These are phyloP conservation scores for Meloe dianella DNA, from an alignment of 2,888 invertebrate species.

Conservation along the genomic window DNA sequence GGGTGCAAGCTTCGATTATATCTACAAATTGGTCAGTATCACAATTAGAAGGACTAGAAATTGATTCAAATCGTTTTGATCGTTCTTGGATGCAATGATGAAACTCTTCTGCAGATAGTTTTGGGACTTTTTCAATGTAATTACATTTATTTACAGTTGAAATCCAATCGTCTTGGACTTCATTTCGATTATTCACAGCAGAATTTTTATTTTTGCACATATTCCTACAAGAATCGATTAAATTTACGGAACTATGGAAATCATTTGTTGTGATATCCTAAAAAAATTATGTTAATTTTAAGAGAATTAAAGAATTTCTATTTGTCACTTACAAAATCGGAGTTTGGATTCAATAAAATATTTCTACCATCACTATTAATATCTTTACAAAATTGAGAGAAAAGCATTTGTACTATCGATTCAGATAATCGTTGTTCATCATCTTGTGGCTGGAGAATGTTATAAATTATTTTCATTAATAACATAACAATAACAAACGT, in stretches of 20 bases:
- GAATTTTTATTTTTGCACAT: conserved; percentile 24
- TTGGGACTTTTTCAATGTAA: conserved; percentile 38
- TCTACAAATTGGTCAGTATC: conserved; percentile 54
- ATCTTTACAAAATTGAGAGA: conserved; percentile 67
- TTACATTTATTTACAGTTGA: conserved; percentile 26
- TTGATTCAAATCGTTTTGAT: conserved; percentile 37
- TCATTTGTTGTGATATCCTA: conserved; percentile 32
- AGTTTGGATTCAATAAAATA: conserved; percentile 72
- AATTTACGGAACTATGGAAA: conserved; percentile 29
- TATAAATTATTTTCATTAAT: not conserved
- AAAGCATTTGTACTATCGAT: conserved; percentile 71
- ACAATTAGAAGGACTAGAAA: not conserved
- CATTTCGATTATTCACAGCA: conserved; percentile 9
- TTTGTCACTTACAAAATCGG: conserved; percentile 56
- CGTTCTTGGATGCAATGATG: conserved; percentile 44
- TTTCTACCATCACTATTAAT: conserved; percentile 61
- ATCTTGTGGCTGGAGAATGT: conserved; percentile 55
- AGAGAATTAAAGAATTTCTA: not conserved
- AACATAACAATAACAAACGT: conserved; percentile 18
- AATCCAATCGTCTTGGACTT: conserved; percentile 6
- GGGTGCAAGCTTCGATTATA: conserved; percentile 71
- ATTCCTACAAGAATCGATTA: conserved; percentile 34
- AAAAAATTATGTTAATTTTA: conserved; percentile 21
- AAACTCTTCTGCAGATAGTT: conserved; percentile 41
- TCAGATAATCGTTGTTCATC: conserved; percentile 66